phyloP scores from a whole-genome alignment of 2,797 vertebrate genomes.

The Gouania willdenowi region DNA sequence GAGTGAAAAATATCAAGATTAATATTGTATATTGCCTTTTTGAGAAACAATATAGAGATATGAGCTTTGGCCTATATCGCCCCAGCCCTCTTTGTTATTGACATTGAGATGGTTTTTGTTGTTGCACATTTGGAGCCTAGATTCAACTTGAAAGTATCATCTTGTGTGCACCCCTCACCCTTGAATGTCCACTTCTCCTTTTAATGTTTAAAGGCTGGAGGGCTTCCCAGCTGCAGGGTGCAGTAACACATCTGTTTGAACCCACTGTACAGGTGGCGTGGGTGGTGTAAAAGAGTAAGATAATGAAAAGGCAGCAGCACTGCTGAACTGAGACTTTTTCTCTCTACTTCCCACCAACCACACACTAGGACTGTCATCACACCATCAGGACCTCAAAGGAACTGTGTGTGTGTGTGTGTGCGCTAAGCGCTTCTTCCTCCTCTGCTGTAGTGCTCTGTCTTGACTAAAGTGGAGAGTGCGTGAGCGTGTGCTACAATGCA shows the following conservation, averaged over 20 bases:
- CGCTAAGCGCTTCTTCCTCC: constrained; percentile 4
- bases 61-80: too few relatives aligned
- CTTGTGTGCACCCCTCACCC: constrained; percentile 14
- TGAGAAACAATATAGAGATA: too few relatives aligned
- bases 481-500: constrained; percentile 6
- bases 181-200: constrained; percentile 17
- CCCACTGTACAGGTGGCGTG: constrained; percentile 30
- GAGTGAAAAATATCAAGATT: too few relatives aligned
- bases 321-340: constrained; percentile 3
- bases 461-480: not conserved
- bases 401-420: not conserved
- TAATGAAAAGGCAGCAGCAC: constrained; percentile 49
- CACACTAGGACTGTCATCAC: constrained; percentile 13
- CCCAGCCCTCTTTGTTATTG: too few relatives aligned
- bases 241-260: constrained; percentile 33
- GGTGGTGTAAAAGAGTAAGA: constrained; percentile 22
- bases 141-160: too few relatives aligned
- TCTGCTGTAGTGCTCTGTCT: constrained; percentile 12
- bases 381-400: not conserved
- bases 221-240: constrained; percentile 11
- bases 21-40: too few relatives aligned
- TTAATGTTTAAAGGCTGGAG: not conserved
- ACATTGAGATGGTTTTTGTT: too few relatives aligned
- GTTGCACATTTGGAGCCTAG: too few relatives aligned
- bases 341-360: constrained; percentile 28